Conservation (phyloP, 1,140 invertebrate species). For the Pteromalus puparum region DNA sequence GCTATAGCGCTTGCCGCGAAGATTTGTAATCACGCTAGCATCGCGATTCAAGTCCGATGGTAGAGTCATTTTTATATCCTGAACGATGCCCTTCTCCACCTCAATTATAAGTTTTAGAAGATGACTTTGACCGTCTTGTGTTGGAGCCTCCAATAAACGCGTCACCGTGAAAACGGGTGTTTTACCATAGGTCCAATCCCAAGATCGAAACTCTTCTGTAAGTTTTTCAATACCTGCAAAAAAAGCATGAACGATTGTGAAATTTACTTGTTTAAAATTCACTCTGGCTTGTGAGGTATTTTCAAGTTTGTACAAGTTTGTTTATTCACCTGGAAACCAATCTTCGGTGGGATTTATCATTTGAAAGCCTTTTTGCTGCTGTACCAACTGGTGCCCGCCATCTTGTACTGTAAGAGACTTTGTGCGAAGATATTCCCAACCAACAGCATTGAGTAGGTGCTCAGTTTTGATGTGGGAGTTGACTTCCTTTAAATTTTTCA, state of each 20-base stretch:
- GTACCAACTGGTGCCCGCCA: conserved; percentile 80
- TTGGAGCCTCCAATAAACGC: conserved; percentile 62
- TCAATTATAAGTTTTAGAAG: conserved; percentile 65
- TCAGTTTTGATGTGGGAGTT: conserved; percentile 83
- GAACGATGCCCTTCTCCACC: conserved; percentile 67
- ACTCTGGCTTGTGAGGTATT: neutral
- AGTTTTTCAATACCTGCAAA: conserved; percentile 79
- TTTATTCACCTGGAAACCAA: conserved; percentile 86
- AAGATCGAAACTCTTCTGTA: conserved; percentile 81
- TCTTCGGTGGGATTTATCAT: conserved; percentile 90
- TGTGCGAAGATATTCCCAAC: conserved; percentile 89
- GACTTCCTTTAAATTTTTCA: conserved; percentile 86
- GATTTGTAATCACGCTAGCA: conserved; percentile 69
- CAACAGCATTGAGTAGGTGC: conserved; percentile 82
- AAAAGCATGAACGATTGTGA: neutral
- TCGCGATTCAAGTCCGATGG: conserved; percentile 63
- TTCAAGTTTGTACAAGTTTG: neutral
- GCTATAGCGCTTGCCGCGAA: conserved; percentile 66
- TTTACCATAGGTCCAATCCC: conserved; percentile 93
- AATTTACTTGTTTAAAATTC: neutral
- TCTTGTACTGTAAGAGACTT: conserved; percentile 80
- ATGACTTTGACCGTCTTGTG: conserved; percentile 53
- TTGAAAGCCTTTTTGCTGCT: conserved; percentile 86
- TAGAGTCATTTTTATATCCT: conserved; percentile 69
- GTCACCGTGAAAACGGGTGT: conserved; percentile 88